These are phyloP conservation scores for Dicycla oo DNA, from an alignment of 2,888 invertebrate genomes.

Conservation along the genomic window DNA sequence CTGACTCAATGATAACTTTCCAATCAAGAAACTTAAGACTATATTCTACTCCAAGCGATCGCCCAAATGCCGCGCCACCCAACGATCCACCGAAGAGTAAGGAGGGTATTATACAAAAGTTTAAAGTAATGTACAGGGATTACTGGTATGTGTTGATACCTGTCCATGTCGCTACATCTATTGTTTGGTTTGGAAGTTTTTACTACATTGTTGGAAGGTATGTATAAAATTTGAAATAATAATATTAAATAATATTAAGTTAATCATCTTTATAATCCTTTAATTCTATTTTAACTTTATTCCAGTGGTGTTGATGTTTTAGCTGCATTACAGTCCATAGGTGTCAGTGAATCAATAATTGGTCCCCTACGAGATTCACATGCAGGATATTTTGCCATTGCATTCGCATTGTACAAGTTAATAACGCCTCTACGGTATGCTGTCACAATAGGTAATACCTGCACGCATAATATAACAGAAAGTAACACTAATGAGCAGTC, in stretches of 20 bases:
- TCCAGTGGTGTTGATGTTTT: slow-evolving; percentile 98
- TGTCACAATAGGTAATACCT: slow-evolving; percentile 94
- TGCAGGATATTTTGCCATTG: slow-evolving; percentile 97
- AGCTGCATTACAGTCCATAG: slow-evolving; percentile 93
- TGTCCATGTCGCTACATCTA: slow-evolving; percentile 97
- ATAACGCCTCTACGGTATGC: slow-evolving; percentile 97
- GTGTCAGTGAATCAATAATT: slow-evolving; percentile 94
- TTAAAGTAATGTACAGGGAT: slow-evolving; percentile 97
- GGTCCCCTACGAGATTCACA: slow-evolving; percentile 94
- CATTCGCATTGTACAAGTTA: slow-evolving; percentile 98
- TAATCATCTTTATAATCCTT: not conserved
- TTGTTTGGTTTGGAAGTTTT: slow-evolving; percentile 96
- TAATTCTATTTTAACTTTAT: slow-evolving; percentile 64
- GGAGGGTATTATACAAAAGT: slow-evolving; percentile 93
- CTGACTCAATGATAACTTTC: slow-evolving; percentile 65
- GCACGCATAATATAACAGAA: not conserved
- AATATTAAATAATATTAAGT: not conserved
- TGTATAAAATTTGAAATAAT: slow-evolving; percentile 50
- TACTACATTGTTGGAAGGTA: slow-evolving; percentile 97
- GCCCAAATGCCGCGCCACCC: slow-evolving; percentile 46
- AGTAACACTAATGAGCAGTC: not conserved
- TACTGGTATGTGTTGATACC: slow-evolving; percentile 99
- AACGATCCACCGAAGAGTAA: slow-evolving; percentile 79
- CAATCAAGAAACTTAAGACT: slow-evolving; percentile 65
- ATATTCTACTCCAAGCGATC: slow-evolving; percentile 69